Base-by-base conservation (phyloP, 2,113 vertebrate species). In the Callionymus lyra region DNA sequence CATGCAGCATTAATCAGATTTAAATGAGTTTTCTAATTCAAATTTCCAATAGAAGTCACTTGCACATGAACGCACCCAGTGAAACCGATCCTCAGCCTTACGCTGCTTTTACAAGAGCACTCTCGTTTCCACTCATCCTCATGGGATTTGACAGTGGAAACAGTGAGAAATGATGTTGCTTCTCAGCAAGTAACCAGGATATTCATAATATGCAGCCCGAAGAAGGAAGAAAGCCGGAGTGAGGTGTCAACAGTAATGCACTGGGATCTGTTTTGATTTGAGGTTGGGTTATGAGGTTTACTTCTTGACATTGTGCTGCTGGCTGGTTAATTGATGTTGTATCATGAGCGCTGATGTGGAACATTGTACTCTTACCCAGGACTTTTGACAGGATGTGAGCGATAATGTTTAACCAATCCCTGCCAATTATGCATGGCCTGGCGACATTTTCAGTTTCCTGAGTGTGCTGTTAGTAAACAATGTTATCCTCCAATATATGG, bases 1-100 rank as follows among this genome's bases (percentile, higher is more conserved):
- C 55, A 65, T 69, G 51, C 58, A 66, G 46, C 59, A 74, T 74
- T 74, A 67, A 74, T 72, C 50, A 59, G 65, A 62, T 52, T 63
- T 15, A 44, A 59, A 41, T 53, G 32, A 46, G 57, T 50, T 54
- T 27, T 27, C 53, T 50, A 31, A 43, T 41, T 68, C 45, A 45
- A 31, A 52, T 64, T 56, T 53, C 43, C 33, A 38, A 18, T 31
- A 1, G 13, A 10, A n/a, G 31, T 14, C 42, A 50, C 32, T 41
- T 32, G 47, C 4, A 40, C 17, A 42, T 21, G 16, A 63, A 53
- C 57, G 54, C 49, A 39, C 60, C 59, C 34, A 5, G 59, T 9
- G 12, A 53, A 37, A 53, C 12, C 9, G 31, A 32, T 16, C 6
- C 44, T 43, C 38, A 2, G 48, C 37, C 41, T 36, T 36, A 35